Conservation (phyloP, 2,113 vertebrate genomes). For the Tiliqua scincoides region DNA sequence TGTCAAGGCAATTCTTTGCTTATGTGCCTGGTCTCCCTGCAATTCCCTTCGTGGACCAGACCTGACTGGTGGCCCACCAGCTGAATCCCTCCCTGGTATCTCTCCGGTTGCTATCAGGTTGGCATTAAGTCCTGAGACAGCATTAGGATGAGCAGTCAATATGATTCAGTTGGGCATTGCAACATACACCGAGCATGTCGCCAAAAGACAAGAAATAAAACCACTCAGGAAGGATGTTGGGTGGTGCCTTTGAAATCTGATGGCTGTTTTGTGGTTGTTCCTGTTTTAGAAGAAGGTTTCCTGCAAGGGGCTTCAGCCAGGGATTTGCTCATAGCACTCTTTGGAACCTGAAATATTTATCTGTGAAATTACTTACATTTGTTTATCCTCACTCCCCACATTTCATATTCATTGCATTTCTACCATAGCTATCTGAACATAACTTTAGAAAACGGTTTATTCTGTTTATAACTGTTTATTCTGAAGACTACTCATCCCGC, state of each 20-base stretch:
- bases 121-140: too few relatives aligned
- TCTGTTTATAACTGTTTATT: neutral
- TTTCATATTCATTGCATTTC: slow-evolving; percentile 26
- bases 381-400: neutral
- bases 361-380: slow-evolving; percentile 9
- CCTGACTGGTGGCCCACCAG: too few relatives aligned
- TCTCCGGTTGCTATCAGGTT: too few relatives aligned
- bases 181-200: too few relatives aligned
- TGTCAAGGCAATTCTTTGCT: too few relatives aligned
- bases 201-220: too few relatives aligned
- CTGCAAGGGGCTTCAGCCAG: slow-evolving; percentile 19
- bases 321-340: slow-evolving; percentile 6
- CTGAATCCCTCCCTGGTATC: too few relatives aligned
- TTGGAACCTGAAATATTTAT: slow-evolving; percentile 30
- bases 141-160: too few relatives aligned
- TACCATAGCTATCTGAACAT: slow-evolving; percentile 7
- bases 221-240: neutral
- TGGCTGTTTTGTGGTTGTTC: neutral
- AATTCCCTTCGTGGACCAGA: too few relatives aligned
- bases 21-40: too few relatives aligned
- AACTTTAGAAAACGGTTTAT: slow-evolving; percentile 23
- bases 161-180: too few relatives aligned
- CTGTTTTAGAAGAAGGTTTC: slow-evolving; percentile 5
- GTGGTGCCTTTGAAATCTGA: neutral
- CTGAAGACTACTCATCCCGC: slow-evolving; percentile 1